A percentile compares a stretch with the other conserved stretches of the same genome.
phyloP scores from a whole-genome alignment of 2,113 vertebrate species.

The Calonectris borealis region DNA sequence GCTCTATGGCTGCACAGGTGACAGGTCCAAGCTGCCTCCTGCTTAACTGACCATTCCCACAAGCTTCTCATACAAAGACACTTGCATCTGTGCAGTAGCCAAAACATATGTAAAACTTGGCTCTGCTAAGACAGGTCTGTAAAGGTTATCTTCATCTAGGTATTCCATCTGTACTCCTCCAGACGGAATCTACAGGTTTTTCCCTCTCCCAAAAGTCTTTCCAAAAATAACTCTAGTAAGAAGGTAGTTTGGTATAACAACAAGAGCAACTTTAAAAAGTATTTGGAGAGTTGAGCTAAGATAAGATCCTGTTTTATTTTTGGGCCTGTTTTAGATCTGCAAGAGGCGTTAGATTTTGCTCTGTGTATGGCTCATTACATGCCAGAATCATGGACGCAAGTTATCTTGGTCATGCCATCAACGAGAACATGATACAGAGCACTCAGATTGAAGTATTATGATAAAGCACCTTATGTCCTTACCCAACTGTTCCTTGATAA shows the following conservation, averaged over 20 bases:
- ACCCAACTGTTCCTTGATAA: slow-evolving; percentile 97
- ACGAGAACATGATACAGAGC: background rate
- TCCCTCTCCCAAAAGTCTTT: background rate
- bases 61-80: background rate
- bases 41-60: background rate
- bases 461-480: background rate
- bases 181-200: background rate
- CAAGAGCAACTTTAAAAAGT: background rate
- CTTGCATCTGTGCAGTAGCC: background rate
- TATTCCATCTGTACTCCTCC: background rate
- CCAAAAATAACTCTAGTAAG: background rate
- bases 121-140: background rate
- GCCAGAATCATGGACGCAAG: background rate
- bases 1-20: background rate
- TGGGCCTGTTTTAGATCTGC: background rate
- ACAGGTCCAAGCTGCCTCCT: background rate
- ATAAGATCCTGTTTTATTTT: background rate
- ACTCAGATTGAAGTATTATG: background rate
- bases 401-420: background rate
- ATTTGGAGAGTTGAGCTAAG: background rate
- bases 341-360: background rate
- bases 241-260: background rate
- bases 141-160: background rate
- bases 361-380: background rate
- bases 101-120: background rate